These are phyloP conservation scores for Rhinichthys osculus DNA, from an alignment of 2,797 vertebrate species.

Conservation along the genomic window DNA sequence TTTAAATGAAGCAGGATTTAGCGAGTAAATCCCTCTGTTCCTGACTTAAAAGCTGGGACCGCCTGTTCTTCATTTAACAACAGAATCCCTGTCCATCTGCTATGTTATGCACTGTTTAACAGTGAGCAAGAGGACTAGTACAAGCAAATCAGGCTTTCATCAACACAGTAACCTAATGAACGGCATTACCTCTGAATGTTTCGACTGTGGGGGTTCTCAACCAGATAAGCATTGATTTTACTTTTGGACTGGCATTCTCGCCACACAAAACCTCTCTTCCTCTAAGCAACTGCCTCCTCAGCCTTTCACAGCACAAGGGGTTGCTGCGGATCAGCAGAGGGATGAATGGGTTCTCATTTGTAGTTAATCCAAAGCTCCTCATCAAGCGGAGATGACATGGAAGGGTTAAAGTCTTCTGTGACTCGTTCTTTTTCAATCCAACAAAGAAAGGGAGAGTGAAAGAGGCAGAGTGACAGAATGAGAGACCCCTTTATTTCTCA, in stretches of 20 bases:
- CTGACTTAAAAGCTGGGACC: slow-evolving; percentile 71
- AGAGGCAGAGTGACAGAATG: slow-evolving; percentile 30
- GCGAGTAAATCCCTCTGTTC: slow-evolving; percentile 73
- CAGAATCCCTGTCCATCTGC: slow-evolving; percentile 75
- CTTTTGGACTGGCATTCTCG: slow-evolving; percentile 70
- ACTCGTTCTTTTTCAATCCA: slow-evolving; percentile 34
- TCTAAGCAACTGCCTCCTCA: slow-evolving; percentile 52
- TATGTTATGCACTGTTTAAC: slow-evolving; percentile 29
- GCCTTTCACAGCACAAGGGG: slow-evolving; percentile 46
- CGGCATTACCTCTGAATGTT: slow-evolving; percentile 38
- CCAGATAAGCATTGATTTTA: slow-evolving; percentile 31
- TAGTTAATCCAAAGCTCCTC: slow-evolving; percentile 74
- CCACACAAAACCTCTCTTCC: slow-evolving; percentile 62
- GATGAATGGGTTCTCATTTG: slow-evolving; percentile 71
- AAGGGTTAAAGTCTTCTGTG: slow-evolving; percentile 67
- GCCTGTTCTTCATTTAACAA: slow-evolving; percentile 68
- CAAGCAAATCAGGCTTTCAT: slow-evolving; percentile 36
- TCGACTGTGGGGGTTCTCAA: slow-evolving; percentile 25
- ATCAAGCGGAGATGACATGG: slow-evolving; percentile 63
- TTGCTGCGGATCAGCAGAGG: slow-evolving; percentile 48
- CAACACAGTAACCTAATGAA: slow-evolving; percentile 66
- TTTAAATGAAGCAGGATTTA: slow-evolving; percentile 74
- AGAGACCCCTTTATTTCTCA: background rate
- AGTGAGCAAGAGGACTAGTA: slow-evolving; percentile 6
- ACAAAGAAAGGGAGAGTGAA: slow-evolving; percentile 48